phyloP scores from a whole-genome alignment of 1,140 invertebrate species.

The Chymomyza costata region DNA sequence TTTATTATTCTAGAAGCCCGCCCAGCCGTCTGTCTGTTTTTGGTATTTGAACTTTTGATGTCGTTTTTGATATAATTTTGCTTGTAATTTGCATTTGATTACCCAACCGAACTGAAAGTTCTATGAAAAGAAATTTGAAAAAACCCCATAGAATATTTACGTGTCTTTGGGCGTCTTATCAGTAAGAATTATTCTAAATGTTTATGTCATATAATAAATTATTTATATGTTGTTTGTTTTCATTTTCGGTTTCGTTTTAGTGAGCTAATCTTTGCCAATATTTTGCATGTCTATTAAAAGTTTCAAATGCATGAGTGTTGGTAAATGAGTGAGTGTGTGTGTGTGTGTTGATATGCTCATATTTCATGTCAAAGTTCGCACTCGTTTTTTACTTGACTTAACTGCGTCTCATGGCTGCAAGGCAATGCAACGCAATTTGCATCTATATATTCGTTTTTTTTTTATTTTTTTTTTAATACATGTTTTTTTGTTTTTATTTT shows the following conservation, averaged over 20 bases:
- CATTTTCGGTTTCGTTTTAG: slow-evolving; percentile 44
- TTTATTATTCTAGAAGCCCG: too few species aligned
- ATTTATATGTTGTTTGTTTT: slow-evolving; percentile 53
- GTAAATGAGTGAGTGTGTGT: not conserved
- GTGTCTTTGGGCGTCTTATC: slow-evolving; percentile 24
- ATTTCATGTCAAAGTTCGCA: slow-evolving; percentile 71
- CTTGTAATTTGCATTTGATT: slow-evolving; percentile 8
- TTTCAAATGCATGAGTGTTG: slow-evolving; percentile 24
- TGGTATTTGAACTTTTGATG: slow-evolving; percentile 21
- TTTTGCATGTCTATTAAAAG: slow-evolving; percentile 12
- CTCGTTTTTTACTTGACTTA: slow-evolving; percentile 65
- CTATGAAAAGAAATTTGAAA: not conserved
- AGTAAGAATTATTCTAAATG: too few species aligned
- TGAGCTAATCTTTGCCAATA: slow-evolving; percentile 10
- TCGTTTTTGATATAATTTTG: slow-evolving; percentile 1
- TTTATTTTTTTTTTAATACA: slow-evolving; percentile 16
- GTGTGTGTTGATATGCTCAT: slow-evolving; percentile 34
- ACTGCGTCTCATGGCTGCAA: slow-evolving; percentile 55
- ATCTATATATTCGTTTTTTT: slow-evolving; percentile 37
- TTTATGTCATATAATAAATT: slow-evolving; percentile 46
- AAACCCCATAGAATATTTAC: not conserved
- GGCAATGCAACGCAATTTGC: slow-evolving; percentile 68
- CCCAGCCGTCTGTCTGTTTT: not conserved
- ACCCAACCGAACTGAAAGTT: not conserved
- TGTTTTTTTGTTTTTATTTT: slow-evolving; percentile 43